Conservation (phyloP, 2,888 invertebrate species). For the Synergus gifuensis region DNA sequence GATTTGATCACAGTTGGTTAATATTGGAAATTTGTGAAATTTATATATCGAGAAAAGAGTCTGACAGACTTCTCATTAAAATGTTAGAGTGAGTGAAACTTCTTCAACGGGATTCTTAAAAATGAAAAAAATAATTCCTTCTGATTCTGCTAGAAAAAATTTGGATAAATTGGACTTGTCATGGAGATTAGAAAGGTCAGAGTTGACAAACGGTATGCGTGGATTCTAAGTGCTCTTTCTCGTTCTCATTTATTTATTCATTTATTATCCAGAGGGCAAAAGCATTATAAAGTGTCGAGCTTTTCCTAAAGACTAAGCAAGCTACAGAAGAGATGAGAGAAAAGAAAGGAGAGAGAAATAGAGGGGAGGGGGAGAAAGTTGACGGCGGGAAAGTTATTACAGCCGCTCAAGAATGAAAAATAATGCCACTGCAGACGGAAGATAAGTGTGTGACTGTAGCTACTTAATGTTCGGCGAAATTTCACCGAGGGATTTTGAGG, state of each 20-base stretch:
- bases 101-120: too few relatives aligned
- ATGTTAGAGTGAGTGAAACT: too few relatives aligned
- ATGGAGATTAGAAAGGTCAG: neutral
- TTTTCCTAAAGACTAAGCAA: constrained; percentile 28
- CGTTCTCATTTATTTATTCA: constrained; percentile 38
- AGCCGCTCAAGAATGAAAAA: constrained; percentile 38
- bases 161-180: neutral
- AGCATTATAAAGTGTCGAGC: constrained; percentile 32
- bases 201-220: neutral
- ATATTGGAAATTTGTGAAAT: too few relatives aligned
- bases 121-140: neutral
- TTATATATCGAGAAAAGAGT: too few relatives aligned
- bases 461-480: constrained; percentile 40
- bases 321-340: constrained; percentile 2
- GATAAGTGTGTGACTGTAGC: constrained; percentile 34
- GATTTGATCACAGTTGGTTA: too few relatives aligned
- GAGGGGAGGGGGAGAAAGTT: neutral
- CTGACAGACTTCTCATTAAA: too few relatives aligned
- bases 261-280: constrained; percentile 29
- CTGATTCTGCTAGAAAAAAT: neutral
- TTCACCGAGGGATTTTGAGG: constrained; percentile 34
- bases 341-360: constrained; percentile 4
- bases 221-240: constrained; percentile 22
- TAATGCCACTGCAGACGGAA: constrained; percentile 32
- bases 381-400: constrained; percentile 35